phyloP scores from a whole-genome alignment of 2,113 vertebrate species.

The Laterallus jamaicensis region DNA sequence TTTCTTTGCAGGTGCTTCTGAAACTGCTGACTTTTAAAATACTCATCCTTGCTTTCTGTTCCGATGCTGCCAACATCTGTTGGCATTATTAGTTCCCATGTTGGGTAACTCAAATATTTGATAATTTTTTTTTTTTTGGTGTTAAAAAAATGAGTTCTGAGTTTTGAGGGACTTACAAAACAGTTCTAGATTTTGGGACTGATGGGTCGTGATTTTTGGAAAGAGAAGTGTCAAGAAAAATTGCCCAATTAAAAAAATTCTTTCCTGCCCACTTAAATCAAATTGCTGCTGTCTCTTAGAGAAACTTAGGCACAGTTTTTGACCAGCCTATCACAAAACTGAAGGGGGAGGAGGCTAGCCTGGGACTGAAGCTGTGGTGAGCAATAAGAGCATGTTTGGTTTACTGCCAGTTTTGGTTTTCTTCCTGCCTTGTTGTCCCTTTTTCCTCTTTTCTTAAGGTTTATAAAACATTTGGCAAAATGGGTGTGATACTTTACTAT shows the following conservation, averaged over 20 bases:
- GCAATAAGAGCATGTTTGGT: not conserved
- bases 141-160: not conserved
- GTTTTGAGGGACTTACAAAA: not conserved
- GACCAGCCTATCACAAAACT: not conserved
- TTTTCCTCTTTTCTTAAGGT: not conserved
- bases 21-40: not conserved
- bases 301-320: not conserved
- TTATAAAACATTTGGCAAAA: not conserved
- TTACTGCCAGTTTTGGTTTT: not conserved
- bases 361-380: not conserved
- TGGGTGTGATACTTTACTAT: not conserved
- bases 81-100: not conserved
- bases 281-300: not conserved
- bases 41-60: not conserved
- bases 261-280: not conserved
- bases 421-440: not conserved
- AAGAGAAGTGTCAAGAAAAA: not conserved
- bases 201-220: not conserved
- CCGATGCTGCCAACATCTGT: not conserved
- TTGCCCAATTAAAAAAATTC: not conserved
- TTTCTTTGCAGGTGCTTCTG: not conserved
- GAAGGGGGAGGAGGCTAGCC: not conserved
- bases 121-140: not conserved
- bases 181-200: not conserved
- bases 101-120: not conserved